These are phyloP conservation scores for Hermaeophaga mercurialis DNA, from an alignment of 2,888 invertebrate genomes.

Conservation along the genomic window DNA sequence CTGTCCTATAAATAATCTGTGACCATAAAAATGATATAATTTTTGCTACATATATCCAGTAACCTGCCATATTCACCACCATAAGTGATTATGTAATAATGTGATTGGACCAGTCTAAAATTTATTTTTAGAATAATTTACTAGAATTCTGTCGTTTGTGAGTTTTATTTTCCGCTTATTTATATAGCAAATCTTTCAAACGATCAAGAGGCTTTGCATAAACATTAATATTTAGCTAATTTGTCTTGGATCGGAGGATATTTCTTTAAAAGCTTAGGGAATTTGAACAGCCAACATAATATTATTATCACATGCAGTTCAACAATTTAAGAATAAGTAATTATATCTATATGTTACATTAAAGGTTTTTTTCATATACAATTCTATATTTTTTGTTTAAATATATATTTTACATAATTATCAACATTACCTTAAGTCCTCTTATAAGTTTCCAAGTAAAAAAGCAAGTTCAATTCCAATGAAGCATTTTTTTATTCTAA, in stretches of 20 bases:
- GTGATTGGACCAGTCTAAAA: too few species aligned
- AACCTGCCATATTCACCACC: too few species aligned
- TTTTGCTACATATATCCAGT: too few species aligned
- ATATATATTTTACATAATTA: slow-evolving; percentile 49
- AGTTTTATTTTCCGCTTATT: too few species aligned
- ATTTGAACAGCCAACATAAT: slow-evolving; percentile 54
- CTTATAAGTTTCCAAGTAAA: slow-evolving; percentile 53
- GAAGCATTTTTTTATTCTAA: slow-evolving; percentile 55
- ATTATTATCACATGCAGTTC: slow-evolving; percentile 57
- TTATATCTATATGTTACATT: slow-evolving; percentile 41
- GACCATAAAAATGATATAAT: too few species aligned
- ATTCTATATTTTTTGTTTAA: slow-evolving; percentile 42
- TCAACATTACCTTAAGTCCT: slow-evolving; percentile 47
- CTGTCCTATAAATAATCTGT: too few species aligned
- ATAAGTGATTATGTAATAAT: too few species aligned
- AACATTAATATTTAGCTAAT: slow-evolving; percentile 30
- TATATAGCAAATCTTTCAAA: too few species aligned
- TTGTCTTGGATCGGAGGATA: slow-evolving; percentile 40
- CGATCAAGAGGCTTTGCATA: background rate
- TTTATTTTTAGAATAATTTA: too few species aligned
- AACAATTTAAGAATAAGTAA: slow-evolving; percentile 52
- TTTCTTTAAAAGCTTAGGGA: slow-evolving; percentile 45
- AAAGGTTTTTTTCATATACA: slow-evolving; percentile 44
- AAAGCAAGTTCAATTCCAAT: slow-evolving; percentile 60
- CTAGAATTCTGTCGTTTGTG: too few species aligned